Evolutionary conservation across 2,888 invertebrate species (phyloP).

Genomic region (Ephialtes manifestator): DNA sequence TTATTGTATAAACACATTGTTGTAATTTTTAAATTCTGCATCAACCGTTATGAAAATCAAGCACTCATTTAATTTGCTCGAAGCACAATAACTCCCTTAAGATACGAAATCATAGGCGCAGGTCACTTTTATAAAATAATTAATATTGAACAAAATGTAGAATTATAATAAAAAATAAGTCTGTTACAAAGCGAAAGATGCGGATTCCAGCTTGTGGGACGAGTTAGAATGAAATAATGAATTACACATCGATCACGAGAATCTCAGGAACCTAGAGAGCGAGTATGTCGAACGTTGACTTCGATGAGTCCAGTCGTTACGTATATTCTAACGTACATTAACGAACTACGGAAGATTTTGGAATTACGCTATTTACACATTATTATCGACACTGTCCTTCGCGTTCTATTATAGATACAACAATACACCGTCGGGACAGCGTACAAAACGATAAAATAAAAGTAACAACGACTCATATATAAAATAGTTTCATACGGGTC

Average conservation of each 20-base stretch:
- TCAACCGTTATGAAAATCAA: neutral
- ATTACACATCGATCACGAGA: constrained; percentile 63
- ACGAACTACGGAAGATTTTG: constrained; percentile 66
- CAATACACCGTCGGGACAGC: constrained; percentile 21
- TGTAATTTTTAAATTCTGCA: too few species aligned
- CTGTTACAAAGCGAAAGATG: neutral
- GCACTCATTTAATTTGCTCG: neutral
- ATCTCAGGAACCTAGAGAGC: constrained; percentile 68
- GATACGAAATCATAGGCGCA: neutral
- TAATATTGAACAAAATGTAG: neutral
- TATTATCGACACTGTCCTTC: constrained; percentile 39
- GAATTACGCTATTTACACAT: constrained; percentile 69
- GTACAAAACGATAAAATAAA: neutral
- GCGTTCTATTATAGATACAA: constrained; percentile 25
- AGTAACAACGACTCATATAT: constrained; percentile 26
- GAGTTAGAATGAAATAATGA: constrained; percentile 44
- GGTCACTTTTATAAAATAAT: neutral
- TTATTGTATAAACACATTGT: too few species aligned
- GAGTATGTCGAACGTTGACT: constrained; percentile 67
- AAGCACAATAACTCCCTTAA: neutral
- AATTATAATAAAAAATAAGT: neutral
- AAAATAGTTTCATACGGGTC: constrained; percentile 34
- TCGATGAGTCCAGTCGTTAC: constrained; percentile 60
- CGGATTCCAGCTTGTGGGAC: neutral
- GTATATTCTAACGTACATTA: constrained; percentile 57